These are phyloP conservation scores for Chelidonichthys spinosus DNA, from an alignment of 2,797 vertebrate species.

Conservation along the genomic window DNA sequence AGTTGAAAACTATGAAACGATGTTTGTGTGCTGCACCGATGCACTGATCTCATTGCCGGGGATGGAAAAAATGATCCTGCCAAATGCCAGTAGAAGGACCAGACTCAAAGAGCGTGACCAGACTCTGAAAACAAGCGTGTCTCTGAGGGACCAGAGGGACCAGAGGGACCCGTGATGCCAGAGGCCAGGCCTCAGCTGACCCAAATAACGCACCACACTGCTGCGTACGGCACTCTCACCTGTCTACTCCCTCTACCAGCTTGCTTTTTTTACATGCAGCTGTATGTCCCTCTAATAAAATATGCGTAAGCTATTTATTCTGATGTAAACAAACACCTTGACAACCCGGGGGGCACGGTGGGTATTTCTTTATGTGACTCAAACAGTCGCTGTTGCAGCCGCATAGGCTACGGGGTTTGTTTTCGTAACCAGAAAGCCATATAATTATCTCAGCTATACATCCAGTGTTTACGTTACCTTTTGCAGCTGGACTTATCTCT, in stretches of 20 bases:
- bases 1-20: constrained; percentile 6
- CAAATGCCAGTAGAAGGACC: constrained; percentile 37
- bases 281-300: not conserved
- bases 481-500: constrained; percentile 15
- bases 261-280: constrained; percentile 6
- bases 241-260: constrained; percentile 24
- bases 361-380: constrained; percentile 5
- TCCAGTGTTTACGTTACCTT: constrained; percentile 31
- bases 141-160: constrained; percentile 13
- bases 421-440: constrained; percentile 15
- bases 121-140: constrained; percentile 57
- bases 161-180: not conserved
- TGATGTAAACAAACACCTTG: constrained; percentile 18
- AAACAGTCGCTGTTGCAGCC: not conserved
- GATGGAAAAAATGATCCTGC: constrained; percentile 33
- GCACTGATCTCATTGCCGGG: constrained; percentile 49
- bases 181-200: constrained; percentile 39
- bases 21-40: not conserved
- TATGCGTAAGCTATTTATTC: not conserved
- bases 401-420: not conserved
- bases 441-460: constrained; percentile 16
- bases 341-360: not conserved
- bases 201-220: constrained; percentile 23
- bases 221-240: constrained; percentile 16
- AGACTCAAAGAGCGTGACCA: constrained; percentile 43